phyloP scores from a whole-genome alignment of 2,888 invertebrate genomes.

The Mesodorylaimus sp. region DNA sequence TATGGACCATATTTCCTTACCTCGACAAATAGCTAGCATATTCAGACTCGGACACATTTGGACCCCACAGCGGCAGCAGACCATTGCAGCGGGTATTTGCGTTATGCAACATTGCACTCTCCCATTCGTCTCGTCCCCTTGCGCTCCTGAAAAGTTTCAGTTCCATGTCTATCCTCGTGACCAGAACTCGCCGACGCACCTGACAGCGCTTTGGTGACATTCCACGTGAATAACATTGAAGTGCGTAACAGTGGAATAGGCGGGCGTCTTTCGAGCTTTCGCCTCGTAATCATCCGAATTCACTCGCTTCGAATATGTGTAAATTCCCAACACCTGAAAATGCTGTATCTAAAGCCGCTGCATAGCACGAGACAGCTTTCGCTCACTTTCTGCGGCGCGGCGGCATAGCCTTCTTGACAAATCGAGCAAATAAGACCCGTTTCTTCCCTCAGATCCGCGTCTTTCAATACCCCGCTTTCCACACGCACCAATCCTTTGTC shows the following conservation, averaged over 20 bases:
- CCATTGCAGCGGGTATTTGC: conserved; percentile 95
- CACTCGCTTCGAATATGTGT: conserved; percentile 85
- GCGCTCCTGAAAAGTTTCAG: conserved; percentile 26
- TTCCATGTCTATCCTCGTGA: not conserved
- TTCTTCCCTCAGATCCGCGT: conserved; percentile 78
- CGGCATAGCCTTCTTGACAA: conserved; percentile 90
- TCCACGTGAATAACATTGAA: conserved; percentile 96
- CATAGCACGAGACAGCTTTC: too few relatives aligned
- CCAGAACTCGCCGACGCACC: too few relatives aligned
- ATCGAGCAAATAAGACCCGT: conserved; percentile 88
- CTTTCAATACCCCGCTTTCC: conserved; percentile 60
- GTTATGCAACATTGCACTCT: conserved; percentile 88
- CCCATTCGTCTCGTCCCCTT: conserved; percentile 77
- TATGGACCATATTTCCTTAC: conserved; percentile 38
- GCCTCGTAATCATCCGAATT: conserved; percentile 79
- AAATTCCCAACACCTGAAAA: conserved; percentile 70
- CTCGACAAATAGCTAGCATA: conserved; percentile 81
- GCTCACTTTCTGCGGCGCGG: conserved; percentile 37
- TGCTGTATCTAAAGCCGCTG: not conserved
- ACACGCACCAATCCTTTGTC: conserved; percentile 78
- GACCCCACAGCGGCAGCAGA: conserved; percentile 84
- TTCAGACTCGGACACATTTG: conserved; percentile 72
- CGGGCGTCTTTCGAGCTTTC: conserved; percentile 58
- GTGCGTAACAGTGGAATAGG: conserved; percentile 83
- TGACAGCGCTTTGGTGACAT: conserved; percentile 88